Percentiles rank a stretch among this genome's conserved stretches.
These are phyloP conservation scores for Aromia moschata DNA, from an alignment of 2,888 invertebrate species.

Conservation along the genomic window DNA sequence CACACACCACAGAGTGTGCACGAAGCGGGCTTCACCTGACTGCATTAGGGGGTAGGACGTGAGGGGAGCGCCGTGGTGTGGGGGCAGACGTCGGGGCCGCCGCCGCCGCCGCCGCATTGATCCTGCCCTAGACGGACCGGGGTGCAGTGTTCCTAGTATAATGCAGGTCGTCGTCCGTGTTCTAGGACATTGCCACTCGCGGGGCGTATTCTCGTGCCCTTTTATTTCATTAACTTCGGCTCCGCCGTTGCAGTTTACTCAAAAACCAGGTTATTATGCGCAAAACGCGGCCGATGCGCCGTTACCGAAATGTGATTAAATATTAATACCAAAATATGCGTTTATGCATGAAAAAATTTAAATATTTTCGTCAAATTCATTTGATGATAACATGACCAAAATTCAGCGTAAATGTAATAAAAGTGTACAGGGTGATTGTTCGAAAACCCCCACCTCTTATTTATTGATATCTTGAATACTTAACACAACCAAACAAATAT, in stretches of 20 bases:
- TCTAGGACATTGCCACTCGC: slow-evolving; percentile 55
- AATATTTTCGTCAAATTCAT: too few species aligned
- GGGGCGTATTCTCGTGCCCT: slow-evolving; percentile 32
- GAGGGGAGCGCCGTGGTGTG: slow-evolving; percentile 60
- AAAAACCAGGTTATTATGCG: slow-evolving; percentile 15
- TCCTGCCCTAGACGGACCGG: slow-evolving; percentile 66
- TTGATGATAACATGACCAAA: too few species aligned
- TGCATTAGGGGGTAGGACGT: slow-evolving; percentile 2
- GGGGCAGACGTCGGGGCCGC: slow-evolving; percentile 69
- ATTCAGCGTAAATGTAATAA: too few species aligned
- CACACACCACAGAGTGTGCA: too few species aligned
- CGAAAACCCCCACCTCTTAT: too few species aligned
- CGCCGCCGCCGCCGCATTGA: slow-evolving; percentile 61
- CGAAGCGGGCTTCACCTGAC: slow-evolving; percentile 15
- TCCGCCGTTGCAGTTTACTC: background rate
- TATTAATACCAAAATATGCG: too few species aligned
- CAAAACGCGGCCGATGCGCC: slow-evolving; percentile 2
- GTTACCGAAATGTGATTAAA: too few species aligned
- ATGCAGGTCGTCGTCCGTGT: slow-evolving; percentile 58
- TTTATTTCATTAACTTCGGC: slow-evolving; percentile 14
- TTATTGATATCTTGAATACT: too few species aligned
- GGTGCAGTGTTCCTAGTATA: slow-evolving; percentile 59
- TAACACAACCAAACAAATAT: too few species aligned
- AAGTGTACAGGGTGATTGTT: too few species aligned
- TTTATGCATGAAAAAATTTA: too few species aligned